Evolutionary conservation across 2,888 invertebrate genomes (phyloP).

Genomic region (Diogma glabrata): DNA sequence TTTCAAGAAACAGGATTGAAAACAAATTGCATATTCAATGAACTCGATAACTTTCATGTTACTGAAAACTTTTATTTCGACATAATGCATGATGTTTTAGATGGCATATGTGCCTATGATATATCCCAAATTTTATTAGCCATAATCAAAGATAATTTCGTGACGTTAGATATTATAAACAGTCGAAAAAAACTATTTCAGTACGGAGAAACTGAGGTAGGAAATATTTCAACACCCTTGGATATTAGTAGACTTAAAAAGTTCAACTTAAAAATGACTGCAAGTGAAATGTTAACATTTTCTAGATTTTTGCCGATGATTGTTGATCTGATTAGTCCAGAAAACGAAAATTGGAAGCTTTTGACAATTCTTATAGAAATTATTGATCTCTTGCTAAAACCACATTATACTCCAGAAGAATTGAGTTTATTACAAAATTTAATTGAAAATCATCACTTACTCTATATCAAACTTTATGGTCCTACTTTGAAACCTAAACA

Average conservation of each 20-base stretch:
- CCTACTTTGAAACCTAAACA: neutral
- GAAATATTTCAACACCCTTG: neutral
- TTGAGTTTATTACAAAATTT: neutral
- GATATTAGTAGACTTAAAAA: neutral
- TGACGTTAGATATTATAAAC: neutral
- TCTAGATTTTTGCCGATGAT: neutral
- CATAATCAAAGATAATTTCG: conserved; percentile 1
- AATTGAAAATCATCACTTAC: neutral
- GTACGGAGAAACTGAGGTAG: neutral
- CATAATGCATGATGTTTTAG: conserved; percentile 22
- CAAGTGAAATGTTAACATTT: neutral
- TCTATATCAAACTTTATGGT: neutral
- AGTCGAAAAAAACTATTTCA: neutral
- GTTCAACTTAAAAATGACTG: neutral
- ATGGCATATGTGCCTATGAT: conserved; percentile 21
- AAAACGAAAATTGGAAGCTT: neutral
- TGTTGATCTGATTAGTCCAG: neutral
- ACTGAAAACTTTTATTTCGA: conserved; percentile 19
- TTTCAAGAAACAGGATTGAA: conserved; percentile 18
- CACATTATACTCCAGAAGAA: neutral
- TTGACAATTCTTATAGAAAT: neutral
- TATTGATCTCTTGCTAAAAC: neutral
- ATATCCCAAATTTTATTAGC: conserved; percentile 18
- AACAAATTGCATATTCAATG: conserved; percentile 16
- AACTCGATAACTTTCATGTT: conserved; percentile 17